Conservation (phyloP, 2,797 vertebrate genomes). For the Yasuhikotakia modesta region DNA sequence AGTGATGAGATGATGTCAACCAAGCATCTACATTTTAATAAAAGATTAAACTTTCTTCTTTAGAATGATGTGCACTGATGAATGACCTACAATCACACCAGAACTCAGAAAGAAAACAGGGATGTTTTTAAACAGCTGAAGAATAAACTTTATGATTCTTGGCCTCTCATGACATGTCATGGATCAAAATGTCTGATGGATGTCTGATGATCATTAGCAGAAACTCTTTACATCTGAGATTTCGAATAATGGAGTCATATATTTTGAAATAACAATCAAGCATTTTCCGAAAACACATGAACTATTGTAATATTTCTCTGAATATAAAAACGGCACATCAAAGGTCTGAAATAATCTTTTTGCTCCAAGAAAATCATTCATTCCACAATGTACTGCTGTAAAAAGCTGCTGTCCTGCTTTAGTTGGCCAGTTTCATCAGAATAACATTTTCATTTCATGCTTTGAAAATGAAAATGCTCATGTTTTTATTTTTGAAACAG, state of each 20-base stretch:
- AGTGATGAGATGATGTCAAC: too few relatives aligned
- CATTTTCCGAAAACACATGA: constrained; percentile 42
- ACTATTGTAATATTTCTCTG: constrained; percentile 29
- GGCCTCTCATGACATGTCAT: constrained; percentile 14
- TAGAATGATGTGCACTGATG: not conserved
- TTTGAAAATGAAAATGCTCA: not conserved
- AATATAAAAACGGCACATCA: constrained; percentile 42
- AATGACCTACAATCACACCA: not conserved
- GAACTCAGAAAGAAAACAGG: not conserved
- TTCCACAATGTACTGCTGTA: constrained; percentile 23
- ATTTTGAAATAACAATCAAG: constrained; percentile 49
- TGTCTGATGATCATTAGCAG: constrained; percentile 4
- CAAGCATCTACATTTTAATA: too few relatives aligned
- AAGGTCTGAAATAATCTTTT: constrained; percentile 41
- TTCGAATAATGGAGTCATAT: constrained; percentile 36
- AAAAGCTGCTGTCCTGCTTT: constrained; percentile 46
- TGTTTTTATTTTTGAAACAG: constrained; percentile 41
- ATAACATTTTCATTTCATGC: constrained; percentile 40
- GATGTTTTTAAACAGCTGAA: not conserved
- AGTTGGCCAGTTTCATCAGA: constrained; percentile 55
- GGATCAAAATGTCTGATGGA: not conserved
- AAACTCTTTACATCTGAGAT: not conserved
- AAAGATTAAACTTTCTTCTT: too few relatives aligned
- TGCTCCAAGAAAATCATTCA: constrained; percentile 28
- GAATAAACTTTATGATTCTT: constrained; percentile 1